Evolutionary conservation across 1,140 invertebrate genomes (phyloP).

Genomic region (Cotesia glomerata): DNA sequence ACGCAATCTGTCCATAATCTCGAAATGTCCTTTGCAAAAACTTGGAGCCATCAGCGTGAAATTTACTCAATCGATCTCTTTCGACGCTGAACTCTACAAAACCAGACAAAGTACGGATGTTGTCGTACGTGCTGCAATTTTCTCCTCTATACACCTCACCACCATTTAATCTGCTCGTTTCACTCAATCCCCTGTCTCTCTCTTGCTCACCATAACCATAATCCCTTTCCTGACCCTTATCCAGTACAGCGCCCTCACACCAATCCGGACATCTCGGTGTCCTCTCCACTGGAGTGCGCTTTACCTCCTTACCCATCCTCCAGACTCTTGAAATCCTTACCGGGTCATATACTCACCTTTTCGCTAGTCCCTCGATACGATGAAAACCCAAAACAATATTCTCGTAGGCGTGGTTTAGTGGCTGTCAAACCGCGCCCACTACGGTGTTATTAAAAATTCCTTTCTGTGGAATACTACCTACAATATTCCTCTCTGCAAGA

Average conservation of each 20-base stretch:
- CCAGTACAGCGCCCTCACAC: too few species aligned
- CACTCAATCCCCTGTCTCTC: background rate
- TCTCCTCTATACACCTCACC: background rate
- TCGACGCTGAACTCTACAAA: constrained; percentile 40
- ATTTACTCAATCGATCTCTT: constrained; percentile 57
- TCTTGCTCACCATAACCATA: background rate
- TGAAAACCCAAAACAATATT: constrained; percentile 9
- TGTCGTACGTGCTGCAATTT: constrained; percentile 29
- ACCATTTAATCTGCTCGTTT: constrained; percentile 8
- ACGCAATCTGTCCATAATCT: background rate
- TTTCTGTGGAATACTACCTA: too few species aligned
- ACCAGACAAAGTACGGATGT: constrained; percentile 26
- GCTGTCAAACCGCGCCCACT: background rate
- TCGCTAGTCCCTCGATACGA: background rate
- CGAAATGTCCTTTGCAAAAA: background rate
- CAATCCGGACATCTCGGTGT: too few species aligned
- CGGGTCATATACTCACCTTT: background rate
- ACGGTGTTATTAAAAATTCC: background rate
- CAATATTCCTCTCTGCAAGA: too few species aligned
- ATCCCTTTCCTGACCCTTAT: background rate
- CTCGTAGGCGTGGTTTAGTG: background rate
- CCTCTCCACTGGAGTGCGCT: too few species aligned
- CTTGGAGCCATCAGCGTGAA: constrained; percentile 42
- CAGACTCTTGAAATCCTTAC: too few species aligned
- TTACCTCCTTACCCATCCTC: too few species aligned